phyloP scores from a whole-genome alignment of 1,140 invertebrate genomes.

The Drosophila seguyi region DNA sequence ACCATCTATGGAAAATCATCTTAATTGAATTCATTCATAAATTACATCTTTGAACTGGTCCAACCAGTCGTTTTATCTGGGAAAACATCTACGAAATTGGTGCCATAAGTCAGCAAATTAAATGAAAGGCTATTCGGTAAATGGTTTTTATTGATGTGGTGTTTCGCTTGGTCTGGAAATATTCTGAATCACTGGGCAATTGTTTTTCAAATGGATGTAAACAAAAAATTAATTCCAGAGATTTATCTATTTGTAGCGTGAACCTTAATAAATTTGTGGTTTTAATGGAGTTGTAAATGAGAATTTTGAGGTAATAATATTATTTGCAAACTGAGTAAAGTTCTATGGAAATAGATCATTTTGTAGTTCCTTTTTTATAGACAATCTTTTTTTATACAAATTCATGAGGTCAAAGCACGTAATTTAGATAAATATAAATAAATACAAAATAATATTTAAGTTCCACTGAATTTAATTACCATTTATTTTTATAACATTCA shows the following conservation, averaged over 20 bases:
- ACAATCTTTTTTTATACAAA: not conserved
- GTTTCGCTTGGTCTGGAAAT: slow-evolving; percentile 6
- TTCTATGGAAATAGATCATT: not conserved
- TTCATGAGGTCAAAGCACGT: not conserved
- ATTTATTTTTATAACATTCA: too few relatives aligned
- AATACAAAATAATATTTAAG: not conserved
- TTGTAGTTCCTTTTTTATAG: not conserved
- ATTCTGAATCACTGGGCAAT: slow-evolving; percentile 7
- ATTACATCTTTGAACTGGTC: slow-evolving; percentile 55
- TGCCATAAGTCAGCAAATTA: slow-evolving; percentile 37
- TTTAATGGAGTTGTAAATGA: not conserved
- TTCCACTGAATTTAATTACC: not conserved
- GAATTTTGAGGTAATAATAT: not conserved
- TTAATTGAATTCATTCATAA: slow-evolving; percentile 81
- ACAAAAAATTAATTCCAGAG: not conserved
- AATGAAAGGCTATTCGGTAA: slow-evolving; percentile 41
- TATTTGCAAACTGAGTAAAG: not conserved
- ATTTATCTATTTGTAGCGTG: slow-evolving; percentile 10
- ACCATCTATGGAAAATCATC: slow-evolving; percentile 50
- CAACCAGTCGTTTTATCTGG: slow-evolving; percentile 35
- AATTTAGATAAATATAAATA: not conserved
- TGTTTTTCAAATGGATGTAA: slow-evolving; percentile 24
- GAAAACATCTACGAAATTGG: slow-evolving; percentile 41
- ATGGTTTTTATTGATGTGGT: slow-evolving; percentile 38
- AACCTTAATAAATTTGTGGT: not conserved